A percentile compares a stretch with the other conserved stretches of the same genome.
Conservation (phyloP, 2,888 invertebrate species). For the Polymixis flavicincta region DNA sequence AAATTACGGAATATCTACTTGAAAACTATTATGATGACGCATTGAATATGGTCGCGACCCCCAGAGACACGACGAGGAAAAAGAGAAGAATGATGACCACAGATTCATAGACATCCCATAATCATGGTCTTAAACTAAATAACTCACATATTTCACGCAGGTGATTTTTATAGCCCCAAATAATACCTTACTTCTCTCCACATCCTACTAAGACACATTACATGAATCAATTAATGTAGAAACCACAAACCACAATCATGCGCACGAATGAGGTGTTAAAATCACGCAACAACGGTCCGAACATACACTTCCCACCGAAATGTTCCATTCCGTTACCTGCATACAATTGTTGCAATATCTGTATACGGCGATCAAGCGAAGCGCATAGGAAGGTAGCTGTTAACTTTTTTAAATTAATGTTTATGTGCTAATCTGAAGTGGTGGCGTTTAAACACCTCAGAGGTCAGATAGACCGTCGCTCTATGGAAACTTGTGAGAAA, state of each 20-base stretch:
- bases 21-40: background rate
- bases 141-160: background rate
- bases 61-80: background rate
- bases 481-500: background rate
- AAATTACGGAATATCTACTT: background rate
- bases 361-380: slow-evolving; percentile 19
- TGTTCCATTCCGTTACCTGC: slow-evolving; percentile 43
- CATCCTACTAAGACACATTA: slow-evolving; percentile 18
- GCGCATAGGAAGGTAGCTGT: slow-evolving; percentile 11
- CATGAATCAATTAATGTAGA: slow-evolving; percentile 48
- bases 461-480: background rate
- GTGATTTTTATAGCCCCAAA: slow-evolving; percentile 4
- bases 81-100: background rate
- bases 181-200: background rate
- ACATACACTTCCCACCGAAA: slow-evolving; percentile 55
- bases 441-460: background rate
- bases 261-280: slow-evolving; percentile 43
- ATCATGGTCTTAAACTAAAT: background rate
- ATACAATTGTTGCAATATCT: slow-evolving; percentile 21
- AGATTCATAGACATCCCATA: background rate
- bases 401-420: background rate
- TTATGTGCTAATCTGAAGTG: slow-evolving; percentile 1
- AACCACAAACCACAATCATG: slow-evolving; percentile 44
- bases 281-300: slow-evolving; percentile 48
- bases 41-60: background rate